Conservation (phyloP, 2,113 vertebrate species). For the Paramisgurnus dabryanus region DNA sequence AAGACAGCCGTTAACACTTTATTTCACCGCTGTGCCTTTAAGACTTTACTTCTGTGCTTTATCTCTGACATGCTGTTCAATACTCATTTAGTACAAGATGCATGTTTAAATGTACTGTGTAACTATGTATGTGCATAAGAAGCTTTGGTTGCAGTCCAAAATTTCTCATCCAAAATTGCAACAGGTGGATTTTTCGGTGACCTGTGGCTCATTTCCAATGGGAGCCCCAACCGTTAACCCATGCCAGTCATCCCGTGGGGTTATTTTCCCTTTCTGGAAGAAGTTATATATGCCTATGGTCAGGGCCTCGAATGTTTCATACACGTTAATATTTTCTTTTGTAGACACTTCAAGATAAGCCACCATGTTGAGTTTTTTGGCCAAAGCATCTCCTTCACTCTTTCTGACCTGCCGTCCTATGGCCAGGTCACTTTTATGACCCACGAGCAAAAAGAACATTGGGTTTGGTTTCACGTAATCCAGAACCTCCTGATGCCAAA, state of each 20-base stretch:
- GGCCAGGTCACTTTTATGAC: constrained; percentile 54
- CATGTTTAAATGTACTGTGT: not conserved
- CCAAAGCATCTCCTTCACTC: constrained; percentile 45
- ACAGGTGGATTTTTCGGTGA: not conserved
- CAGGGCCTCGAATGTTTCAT: constrained; percentile 42
- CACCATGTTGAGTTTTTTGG: constrained; percentile 50
- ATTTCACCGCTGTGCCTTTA: too few relatives aligned
- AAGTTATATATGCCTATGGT: constrained; percentile 47
- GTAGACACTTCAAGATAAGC: constrained; percentile 53
- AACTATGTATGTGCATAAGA: not conserved
- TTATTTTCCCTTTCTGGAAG: constrained; percentile 33
- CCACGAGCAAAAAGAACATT: constrained; percentile 55
- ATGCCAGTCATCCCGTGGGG: constrained; percentile 35
- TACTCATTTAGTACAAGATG: not conserved
- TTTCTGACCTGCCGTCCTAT: constrained; percentile 38
- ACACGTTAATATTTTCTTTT: constrained; percentile 51
- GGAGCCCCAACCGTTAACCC: constrained; percentile 47
- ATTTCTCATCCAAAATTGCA: constrained; percentile 17
- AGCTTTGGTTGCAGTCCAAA: not conserved
- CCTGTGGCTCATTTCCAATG: not conserved
- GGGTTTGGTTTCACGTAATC: constrained; percentile 52
- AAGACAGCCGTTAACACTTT: too few relatives aligned
- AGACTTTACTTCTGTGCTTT: too few relatives aligned
- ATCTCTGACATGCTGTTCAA: not conserved
- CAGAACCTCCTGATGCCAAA: constrained; percentile 51